Percentiles rank a stretch among this genome's conserved stretches.
phyloP scores from a whole-genome alignment of 1,140 invertebrate species.

The Sminthurinus signatus region DNA sequence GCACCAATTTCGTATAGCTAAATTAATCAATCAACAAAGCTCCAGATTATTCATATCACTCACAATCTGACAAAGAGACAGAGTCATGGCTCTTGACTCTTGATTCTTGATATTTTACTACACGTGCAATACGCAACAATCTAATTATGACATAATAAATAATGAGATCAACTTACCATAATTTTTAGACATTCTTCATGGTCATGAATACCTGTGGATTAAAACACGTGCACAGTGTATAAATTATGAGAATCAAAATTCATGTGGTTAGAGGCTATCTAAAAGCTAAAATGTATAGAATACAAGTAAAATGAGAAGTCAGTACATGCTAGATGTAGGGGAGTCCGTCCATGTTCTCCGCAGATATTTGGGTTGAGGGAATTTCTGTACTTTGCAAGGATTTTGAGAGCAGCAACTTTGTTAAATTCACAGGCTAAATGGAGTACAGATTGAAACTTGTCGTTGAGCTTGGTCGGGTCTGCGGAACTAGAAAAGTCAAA shows the following conservation, averaged over 20 bases:
- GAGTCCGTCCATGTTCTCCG: conserved; percentile 60
- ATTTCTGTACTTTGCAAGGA: conserved; percentile 59
- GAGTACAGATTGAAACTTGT: conserved; percentile 66
- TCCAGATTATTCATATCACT: too few species aligned
- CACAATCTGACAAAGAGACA: too few species aligned
- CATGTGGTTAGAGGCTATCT: too few species aligned
- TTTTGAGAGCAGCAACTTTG: conserved; percentile 58
- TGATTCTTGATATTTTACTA: conserved; percentile 1
- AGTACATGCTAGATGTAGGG: too few species aligned
- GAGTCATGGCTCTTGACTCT: too few species aligned
- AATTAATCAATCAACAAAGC: too few species aligned
- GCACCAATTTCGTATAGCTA: conserved; percentile 66
- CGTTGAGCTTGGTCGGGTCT: conserved; percentile 62
- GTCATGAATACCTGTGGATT: conserved; percentile 64
- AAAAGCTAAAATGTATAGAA: neutral
- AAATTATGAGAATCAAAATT: too few species aligned
- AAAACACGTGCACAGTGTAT: too few species aligned
- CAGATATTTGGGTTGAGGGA: conserved; percentile 62
- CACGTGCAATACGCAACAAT: neutral
- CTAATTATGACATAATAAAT: conserved; percentile 2
- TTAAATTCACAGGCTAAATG: conserved; percentile 72
- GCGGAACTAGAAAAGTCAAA: conserved; percentile 60
- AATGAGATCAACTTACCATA: conserved; percentile 60
- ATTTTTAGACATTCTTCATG: conserved; percentile 68
- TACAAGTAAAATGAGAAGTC: neutral